Conservation (phyloP, 2,113 vertebrate species). For the Tor tambroides region DNA sequence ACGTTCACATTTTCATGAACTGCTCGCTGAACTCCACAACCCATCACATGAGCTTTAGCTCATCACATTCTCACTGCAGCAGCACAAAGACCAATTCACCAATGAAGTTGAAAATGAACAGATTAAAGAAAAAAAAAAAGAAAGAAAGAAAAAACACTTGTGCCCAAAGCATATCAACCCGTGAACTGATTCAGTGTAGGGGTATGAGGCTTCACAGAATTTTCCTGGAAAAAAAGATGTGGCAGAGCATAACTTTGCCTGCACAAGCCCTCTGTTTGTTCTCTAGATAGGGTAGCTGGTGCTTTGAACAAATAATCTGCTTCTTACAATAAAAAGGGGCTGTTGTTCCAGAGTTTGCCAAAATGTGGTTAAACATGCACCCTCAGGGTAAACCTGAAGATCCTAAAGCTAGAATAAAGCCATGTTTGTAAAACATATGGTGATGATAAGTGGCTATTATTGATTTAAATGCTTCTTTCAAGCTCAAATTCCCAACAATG, state of each 20-base stretch:
- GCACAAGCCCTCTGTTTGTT: conserved; percentile 1
- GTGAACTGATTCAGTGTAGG: conserved; percentile 32
- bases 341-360: not conserved
- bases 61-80: conserved; percentile 11
- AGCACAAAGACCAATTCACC: conserved; percentile 46
- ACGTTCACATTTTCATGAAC: conserved; percentile 10
- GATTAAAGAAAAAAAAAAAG: not conserved
- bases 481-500: not conserved
- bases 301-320: conserved; percentile 4
- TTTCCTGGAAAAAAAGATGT: not conserved
- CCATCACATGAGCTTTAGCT: conserved; percentile 49
- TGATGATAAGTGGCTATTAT: not conserved
- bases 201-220: not conserved
- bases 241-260: not conserved
- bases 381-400: not conserved
- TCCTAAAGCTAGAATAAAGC: not conserved
- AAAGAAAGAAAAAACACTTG: not conserved
- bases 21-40: not conserved
- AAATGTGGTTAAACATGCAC: conserved; percentile 6
- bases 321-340: not conserved
- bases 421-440: not conserved
- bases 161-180: not conserved
- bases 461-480: not conserved
- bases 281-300: not conserved
- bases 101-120: conserved; percentile 2